Base-by-base conservation (phyloP, 2,888 invertebrate genomes). In the Deilephila porcellus region DNA sequence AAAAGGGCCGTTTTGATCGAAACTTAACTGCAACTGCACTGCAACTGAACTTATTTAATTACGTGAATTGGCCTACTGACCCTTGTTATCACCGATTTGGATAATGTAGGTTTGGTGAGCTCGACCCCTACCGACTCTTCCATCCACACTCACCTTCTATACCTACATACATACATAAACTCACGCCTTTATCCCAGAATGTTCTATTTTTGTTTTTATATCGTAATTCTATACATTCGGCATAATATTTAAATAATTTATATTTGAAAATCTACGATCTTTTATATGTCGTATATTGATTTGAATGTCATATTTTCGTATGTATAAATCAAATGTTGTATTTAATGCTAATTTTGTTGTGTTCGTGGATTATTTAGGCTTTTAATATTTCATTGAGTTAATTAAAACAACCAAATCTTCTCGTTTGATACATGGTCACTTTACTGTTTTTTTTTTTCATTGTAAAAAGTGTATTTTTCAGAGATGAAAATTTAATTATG, bases 281-380 rank as follows among this genome's bases (percentile, higher is more conserved):
- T n/a, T 14, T 11, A 20, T 20, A 20, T 14, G 34, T 19, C 8
- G 17, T n/a, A 37, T 34, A 45, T 64, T 64, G 64, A 64, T 45
- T 64, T 64, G 64, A 45, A 64, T 64, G 45, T 25, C 45, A 20
- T 45, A 20, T 64, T 20, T 20, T 37, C 11, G 3, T 64, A 20
- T n/a, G n/a, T n/a, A n/a, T n/a, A n/a, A n/a, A n/a, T 64, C 20
- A 20, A 20, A 45, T 37, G 29, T 64, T 20, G 64, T 64, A 64
- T 20, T n/a, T 45, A 20, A 64, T 64, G 64, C 37, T 11, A 64
- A 64, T 64, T 45, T 14, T 45, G 45, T 64, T 45, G 45, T 64
- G 20, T 20, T 45, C 45, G 20, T 64, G 64, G 45, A 64, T 64
- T 20, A 64, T 64, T 64, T 64, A 64, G 64, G n/a, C 20, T 45